Percentiles rank a stretch among this genome's conserved stretches.
Conservation (phyloP, 1,140 invertebrate species). For the Drosophila saltans region DNA sequence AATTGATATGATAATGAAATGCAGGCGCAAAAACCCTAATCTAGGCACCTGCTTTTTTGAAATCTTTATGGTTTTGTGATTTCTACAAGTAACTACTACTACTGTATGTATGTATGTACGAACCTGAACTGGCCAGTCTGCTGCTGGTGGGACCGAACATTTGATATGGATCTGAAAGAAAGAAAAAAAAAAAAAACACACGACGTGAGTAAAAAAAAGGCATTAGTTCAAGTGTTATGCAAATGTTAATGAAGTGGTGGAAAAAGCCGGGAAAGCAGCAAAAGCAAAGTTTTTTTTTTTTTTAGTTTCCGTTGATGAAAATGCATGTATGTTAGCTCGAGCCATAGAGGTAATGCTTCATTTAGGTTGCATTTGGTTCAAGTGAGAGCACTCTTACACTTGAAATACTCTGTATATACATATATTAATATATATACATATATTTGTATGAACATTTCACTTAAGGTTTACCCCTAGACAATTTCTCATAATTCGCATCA, state of each 20-base stretch:
- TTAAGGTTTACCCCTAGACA: conserved; percentile 33
- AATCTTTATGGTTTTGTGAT: conserved; percentile 82
- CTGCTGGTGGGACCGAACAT: conserved; percentile 97
- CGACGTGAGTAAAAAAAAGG: conserved; percentile 48
- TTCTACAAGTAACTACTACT: conserved; percentile 16
- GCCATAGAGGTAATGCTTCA: conserved; percentile 51
- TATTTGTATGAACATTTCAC: conserved; percentile 52
- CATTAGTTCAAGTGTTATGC: conserved; percentile 66
- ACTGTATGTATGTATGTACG: conserved; percentile 40
- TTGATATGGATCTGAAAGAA: conserved; percentile 95
- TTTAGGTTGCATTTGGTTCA: conserved; percentile 53
- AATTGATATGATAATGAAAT: conserved; percentile 81
- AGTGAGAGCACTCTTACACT: conserved; percentile 54
- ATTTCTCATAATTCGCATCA: conserved; percentile 73
- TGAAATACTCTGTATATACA: conserved; percentile 34
- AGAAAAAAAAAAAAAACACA: conserved; percentile 46
- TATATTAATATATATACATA: not conserved
- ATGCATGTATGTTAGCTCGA: conserved; percentile 30
- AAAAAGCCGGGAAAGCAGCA: conserved; percentile 27
- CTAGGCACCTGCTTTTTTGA: conserved; percentile 68
- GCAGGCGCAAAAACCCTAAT: conserved; percentile 50
- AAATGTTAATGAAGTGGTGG: conserved; percentile 70
- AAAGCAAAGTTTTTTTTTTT: conserved; percentile 53
- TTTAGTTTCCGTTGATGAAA: conserved; percentile 75
- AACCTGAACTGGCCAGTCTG: conserved; percentile 95